Evolutionary conservation across 2,113 vertebrate genomes (phyloP).

Genomic region (Hippocampus barbouri): DNA sequence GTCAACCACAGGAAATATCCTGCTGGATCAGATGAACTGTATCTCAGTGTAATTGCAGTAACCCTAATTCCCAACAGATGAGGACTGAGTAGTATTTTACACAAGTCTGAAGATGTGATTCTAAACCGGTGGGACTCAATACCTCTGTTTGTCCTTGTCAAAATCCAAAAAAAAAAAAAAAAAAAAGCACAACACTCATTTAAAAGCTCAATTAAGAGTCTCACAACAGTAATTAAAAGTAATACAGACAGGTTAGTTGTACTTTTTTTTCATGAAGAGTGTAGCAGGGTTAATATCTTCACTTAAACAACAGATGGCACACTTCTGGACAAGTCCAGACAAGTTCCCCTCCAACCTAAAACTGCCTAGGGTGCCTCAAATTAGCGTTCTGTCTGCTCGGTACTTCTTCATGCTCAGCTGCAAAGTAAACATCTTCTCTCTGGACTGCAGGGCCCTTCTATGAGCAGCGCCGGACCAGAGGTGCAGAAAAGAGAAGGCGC

Average conservation of each 20-base stretch:
- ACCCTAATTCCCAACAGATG: background rate
- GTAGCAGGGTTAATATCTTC: background rate
- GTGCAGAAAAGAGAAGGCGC: constrained; percentile 24
- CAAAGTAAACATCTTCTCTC: constrained; percentile 34
- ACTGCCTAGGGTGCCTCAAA: background rate
- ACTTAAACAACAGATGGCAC: constrained; percentile 5
- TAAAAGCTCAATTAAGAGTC: background rate
- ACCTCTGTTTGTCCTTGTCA: no score
- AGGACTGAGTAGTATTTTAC: background rate
- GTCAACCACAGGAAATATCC: constrained; percentile 1
- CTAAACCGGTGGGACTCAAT: background rate
- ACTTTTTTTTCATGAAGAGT: background rate
- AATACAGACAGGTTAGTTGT: background rate
- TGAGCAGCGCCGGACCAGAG: background rate
- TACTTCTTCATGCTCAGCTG: constrained; percentile 8
- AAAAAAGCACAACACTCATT: background rate
- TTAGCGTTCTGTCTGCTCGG: constrained; percentile 4
- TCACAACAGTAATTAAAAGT: background rate
- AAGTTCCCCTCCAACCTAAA: constrained; percentile 13
- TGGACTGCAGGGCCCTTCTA: constrained; percentile 21
- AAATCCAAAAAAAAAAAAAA: background rate
- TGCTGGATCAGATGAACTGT: background rate
- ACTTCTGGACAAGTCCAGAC: constrained; percentile 45
- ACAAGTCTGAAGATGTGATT: background rate
- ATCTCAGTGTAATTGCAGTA: background rate